phyloP scores from a whole-genome alignment of 30 jellyfish, hydroid and myxozoan species.

The Aurelia sp. region DNA sequence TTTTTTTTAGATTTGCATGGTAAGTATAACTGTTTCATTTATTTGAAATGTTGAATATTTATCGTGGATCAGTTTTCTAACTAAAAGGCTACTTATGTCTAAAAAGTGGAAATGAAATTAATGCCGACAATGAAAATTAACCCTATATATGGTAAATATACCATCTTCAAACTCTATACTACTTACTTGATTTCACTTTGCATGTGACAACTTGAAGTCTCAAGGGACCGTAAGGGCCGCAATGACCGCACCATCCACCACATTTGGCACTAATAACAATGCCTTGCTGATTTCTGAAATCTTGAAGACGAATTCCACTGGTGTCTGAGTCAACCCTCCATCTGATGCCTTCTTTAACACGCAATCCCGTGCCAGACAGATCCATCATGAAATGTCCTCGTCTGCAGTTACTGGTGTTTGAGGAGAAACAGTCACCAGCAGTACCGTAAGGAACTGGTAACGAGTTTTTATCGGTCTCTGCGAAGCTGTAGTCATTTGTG shows the following conservation, averaged over 20 bases:
- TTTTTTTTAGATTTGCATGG: no score
- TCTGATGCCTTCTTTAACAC: conserved; percentile 45
- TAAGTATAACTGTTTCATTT: no score
- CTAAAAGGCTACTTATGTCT: no score
- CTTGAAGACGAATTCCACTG: conserved; percentile 52
- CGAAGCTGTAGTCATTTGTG: conserved; percentile 75
- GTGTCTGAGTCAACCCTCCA: conserved; percentile 62
- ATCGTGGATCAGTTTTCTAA: no score
- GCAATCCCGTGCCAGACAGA: conserved; percentile 83
- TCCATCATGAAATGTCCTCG: conserved; percentile 89
- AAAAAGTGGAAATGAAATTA: no score
- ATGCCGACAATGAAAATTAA: no score
- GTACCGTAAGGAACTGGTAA: conserved; percentile 77
- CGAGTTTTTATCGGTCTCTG: conserved; percentile 64
- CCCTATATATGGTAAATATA: no score
- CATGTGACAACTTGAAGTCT: conserved; percentile 63
- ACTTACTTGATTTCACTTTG: conserved; percentile 70
- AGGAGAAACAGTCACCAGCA: conserved; percentile 97
- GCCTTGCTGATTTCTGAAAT: conserved; percentile 62
- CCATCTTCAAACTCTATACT: not conserved
- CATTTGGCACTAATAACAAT: conserved; percentile 72
- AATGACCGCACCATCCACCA: conserved; percentile 97
- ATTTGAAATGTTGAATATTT: no score
- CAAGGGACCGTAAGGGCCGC: conserved; percentile 67
- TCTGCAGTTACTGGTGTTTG: conserved; percentile 80